phyloP scores from a whole-genome alignment of 2,888 invertebrate genomes.

The Brachylomia viminalis region DNA sequence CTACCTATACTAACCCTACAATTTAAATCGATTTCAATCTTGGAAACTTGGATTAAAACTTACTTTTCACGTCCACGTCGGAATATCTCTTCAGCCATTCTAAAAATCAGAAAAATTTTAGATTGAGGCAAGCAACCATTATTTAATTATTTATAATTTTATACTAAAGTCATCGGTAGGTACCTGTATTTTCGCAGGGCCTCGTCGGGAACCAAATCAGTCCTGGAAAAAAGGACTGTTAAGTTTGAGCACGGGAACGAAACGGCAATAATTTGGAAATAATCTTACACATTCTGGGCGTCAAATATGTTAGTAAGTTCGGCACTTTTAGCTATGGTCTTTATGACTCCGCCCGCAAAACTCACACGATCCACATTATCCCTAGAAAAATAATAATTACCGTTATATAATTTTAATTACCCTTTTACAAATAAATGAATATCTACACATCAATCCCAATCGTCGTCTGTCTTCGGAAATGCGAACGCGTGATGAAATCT shows the following conservation, averaged over 20 bases:
- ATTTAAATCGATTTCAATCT: neutral
- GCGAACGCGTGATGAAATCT: neutral
- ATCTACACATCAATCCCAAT: neutral
- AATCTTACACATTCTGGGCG: slow-evolving; percentile 70
- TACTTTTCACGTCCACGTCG: slow-evolving; percentile 70
- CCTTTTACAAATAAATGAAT: neutral
- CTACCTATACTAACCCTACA: too few species aligned
- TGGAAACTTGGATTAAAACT: slow-evolving; percentile 52
- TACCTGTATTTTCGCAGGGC: slow-evolving; percentile 76
- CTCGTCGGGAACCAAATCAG: slow-evolving; percentile 76
- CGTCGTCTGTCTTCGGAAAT: neutral
- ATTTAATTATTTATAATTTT: neutral
- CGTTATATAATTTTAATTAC: neutral
- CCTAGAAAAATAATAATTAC: slow-evolving; percentile 68
- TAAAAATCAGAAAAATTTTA: slow-evolving; percentile 53
- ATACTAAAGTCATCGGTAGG: neutral
- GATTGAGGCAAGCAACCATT: neutral
- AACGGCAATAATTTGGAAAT: neutral
- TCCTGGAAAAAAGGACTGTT: slow-evolving; percentile 42
- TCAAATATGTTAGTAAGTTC: slow-evolving; percentile 72
- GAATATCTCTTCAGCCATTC: slow-evolving; percentile 70
- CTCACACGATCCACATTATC: slow-evolving; percentile 78
- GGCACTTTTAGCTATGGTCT: slow-evolving; percentile 70
- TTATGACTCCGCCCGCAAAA: slow-evolving; percentile 80
- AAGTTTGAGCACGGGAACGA: neutral